Evolutionary conservation across 1,140 invertebrate species (phyloP), one percentile per base, ranked within the genome.

Genomic region (Aphidius gifuensis): DNA sequence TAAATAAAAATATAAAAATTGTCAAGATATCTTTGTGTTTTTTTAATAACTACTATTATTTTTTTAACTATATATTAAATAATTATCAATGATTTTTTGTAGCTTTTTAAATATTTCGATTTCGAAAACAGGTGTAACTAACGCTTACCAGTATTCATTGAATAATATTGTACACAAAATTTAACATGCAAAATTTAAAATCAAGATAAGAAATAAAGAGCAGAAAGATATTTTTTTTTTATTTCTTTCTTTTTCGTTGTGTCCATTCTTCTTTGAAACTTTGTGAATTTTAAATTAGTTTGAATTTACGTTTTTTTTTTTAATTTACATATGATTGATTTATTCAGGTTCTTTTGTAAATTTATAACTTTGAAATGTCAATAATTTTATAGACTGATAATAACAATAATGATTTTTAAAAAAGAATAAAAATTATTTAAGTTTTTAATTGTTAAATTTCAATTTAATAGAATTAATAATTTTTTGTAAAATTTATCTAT

Each of bases 1-100:
- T 69, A 69, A 66, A 56, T 67, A 60, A 53, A 57, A 16, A 16
- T 16, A 16, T 16, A 16, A 16, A 61, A 67, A 59, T 62, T 63
- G 66, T 11, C 58, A 64, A 58, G 67, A 72, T 67, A 65, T 70
- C 69, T 71, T 38, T 58, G 38, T 66, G 64, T 59, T 42, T 66
- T 61, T 65, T 32, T 32, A 32, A 32, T 32, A 32, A 32, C 23
- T 32, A 32, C 2, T 32, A 32, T 32, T 32, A 1, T 32, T 32
- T 32, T 32, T 32, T 32, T 32, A 1, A 32, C 4, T 32, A 32
- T 3, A 32, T 32, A 32, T 32, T 32, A 32, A 32, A 3, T 32
- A 32, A 32, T 32, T 32, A 3, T 32, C 1, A 4, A 3, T 32
- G 2, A 4, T 32, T 32, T 32, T 32, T 32, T 32, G 0, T 1